Conservation (phyloP, 2,888 invertebrate species). For the Eupeodes luniger region DNA sequence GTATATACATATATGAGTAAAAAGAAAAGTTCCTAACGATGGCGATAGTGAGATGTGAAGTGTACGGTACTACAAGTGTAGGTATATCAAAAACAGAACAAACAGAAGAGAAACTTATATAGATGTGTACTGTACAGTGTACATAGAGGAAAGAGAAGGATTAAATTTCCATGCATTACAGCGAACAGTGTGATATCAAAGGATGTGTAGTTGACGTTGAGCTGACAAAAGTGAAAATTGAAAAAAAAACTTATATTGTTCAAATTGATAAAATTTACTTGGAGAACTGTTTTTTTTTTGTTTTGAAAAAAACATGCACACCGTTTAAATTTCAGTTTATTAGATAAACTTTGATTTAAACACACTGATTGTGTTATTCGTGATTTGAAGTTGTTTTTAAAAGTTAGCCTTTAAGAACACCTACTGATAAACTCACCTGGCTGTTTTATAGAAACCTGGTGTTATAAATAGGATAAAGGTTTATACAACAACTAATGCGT, state of each 20-base stretch:
- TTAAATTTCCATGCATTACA: slow-evolving; percentile 56
- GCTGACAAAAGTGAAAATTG: slow-evolving; percentile 33
- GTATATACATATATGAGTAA: neutral
- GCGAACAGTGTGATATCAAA: slow-evolving; percentile 12
- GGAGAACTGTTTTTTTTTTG: neutral
- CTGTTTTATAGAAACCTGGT: too few species aligned
- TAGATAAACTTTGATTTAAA: too few species aligned
- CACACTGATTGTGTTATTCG: too few species aligned
- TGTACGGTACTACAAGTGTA: neutral
- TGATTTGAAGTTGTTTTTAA: too few species aligned
- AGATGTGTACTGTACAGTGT: neutral
- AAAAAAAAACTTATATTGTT: slow-evolving; percentile 5
- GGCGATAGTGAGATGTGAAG: neutral
- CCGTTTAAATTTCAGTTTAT: too few species aligned
- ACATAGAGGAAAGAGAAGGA: neutral
- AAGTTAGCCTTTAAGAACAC: too few species aligned
- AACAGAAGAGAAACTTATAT: neutral
- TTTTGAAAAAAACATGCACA: neutral
- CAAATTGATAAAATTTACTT: neutral
- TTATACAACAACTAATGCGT: too few species aligned
- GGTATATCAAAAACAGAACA: slow-evolving; percentile 23
- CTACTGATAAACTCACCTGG: too few species aligned
- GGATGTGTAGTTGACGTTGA: slow-evolving; percentile 26
- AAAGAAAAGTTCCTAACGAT: neutral
- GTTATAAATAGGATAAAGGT: too few species aligned